Evolutionary conservation across 1,140 invertebrate genomes (phyloP).

Genomic region (Aphaenogaster floridana): DNA sequence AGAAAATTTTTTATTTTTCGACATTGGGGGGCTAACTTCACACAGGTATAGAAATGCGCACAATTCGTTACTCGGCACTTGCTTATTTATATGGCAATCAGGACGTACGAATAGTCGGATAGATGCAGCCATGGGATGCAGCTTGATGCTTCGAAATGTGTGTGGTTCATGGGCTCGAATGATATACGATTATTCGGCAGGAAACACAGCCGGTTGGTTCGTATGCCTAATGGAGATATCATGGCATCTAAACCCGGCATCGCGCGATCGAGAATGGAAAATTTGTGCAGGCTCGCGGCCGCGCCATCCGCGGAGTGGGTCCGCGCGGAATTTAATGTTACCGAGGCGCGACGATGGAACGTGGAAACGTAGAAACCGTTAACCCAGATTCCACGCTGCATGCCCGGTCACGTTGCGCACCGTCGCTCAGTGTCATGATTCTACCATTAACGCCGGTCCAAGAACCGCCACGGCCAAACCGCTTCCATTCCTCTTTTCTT

Average conservation of each 20-base stretch:
- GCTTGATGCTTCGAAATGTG: conserved; percentile 30
- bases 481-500: conserved; percentile 59
- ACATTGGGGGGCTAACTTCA: too few relatives aligned
- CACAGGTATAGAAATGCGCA: neutral
- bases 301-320: neutral
- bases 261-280: conserved; percentile 32
- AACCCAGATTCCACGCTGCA: conserved; percentile 49
- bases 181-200: conserved; percentile 51
- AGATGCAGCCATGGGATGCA: neutral
- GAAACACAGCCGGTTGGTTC: conserved; percentile 12
- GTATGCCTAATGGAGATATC: conserved; percentile 54
- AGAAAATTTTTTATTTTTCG: too few relatives aligned
- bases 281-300: neutral
- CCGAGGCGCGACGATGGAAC: conserved; percentile 6
- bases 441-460: conserved; percentile 41
- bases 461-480: conserved; percentile 51
- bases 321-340: conserved; percentile 54
- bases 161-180: neutral
- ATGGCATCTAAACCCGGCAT: neutral
- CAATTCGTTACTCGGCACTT: neutral
- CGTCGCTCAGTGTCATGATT: conserved; percentile 50
- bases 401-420: conserved; percentile 31
- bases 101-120: neutral
- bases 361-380: conserved; percentile 49
- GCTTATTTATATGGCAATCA: conserved; percentile 5